Percentiles rank a stretch among this genome's conserved stretches.
Conservation (phyloP, 2,888 invertebrate genomes). For the Acrobasis repandana region DNA sequence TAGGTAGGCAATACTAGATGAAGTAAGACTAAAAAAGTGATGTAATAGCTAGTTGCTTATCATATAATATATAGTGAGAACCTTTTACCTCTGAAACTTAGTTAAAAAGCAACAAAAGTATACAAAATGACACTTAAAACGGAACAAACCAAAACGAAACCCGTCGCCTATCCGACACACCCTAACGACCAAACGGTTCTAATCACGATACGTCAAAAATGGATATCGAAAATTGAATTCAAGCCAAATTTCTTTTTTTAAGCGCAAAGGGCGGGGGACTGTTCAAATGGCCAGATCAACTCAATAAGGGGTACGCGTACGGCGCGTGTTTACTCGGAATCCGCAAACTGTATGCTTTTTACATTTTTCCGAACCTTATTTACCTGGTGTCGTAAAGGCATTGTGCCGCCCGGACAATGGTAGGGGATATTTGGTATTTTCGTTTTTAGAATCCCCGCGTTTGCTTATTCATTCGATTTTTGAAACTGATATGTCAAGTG, state of each 20-base stretch:
- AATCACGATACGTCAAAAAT: conserved; percentile 82
- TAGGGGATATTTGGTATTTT: conserved; percentile 57
- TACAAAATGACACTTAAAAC: conserved; percentile 47
- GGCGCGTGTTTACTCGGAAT: conserved; percentile 78
- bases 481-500: conserved; percentile 47
- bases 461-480: conserved; percentile 55
- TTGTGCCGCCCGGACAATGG: conserved; percentile 75
- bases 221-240: conserved; percentile 81
- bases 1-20: too few relatives aligned
- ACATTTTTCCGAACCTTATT: conserved; percentile 78
- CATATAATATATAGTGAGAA: too few relatives aligned
- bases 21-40: too few relatives aligned
- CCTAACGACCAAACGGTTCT: conserved; percentile 80
- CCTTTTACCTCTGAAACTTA: neutral
- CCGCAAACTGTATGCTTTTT: conserved; percentile 76
- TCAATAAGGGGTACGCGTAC: conserved; percentile 78
- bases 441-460: conserved; percentile 46
- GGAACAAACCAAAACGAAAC: conserved; percentile 48
- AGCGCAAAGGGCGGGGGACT: conserved; percentile 69
- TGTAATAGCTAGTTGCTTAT: too few relatives aligned
- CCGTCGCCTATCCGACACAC: conserved; percentile 45
- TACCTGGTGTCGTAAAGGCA: conserved; percentile 80
- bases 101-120: conserved; percentile 9
- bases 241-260: conserved; percentile 63
- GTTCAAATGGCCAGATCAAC: conserved; percentile 81